Evolutionary conservation across 2,113 vertebrate species (phyloP).

Genomic region (Tenebrosternarchus preto): DNA sequence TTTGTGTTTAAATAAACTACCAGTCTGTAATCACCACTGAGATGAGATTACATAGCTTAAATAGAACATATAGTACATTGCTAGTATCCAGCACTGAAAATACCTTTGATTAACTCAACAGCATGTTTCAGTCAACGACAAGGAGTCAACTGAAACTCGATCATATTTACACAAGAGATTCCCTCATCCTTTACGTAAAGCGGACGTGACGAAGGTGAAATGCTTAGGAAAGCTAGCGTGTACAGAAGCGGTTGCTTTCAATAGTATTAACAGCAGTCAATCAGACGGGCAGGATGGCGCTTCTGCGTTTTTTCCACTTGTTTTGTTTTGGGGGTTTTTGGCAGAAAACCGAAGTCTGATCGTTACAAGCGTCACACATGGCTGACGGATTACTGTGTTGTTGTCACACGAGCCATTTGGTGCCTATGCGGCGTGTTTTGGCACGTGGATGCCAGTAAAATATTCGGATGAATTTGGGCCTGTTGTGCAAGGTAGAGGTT

Average conservation of each 20-base stretch:
- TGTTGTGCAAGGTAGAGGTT: no score
- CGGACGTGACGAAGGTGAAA: background rate
- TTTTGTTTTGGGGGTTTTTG: background rate
- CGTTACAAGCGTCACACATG: background rate
- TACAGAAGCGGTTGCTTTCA: background rate
- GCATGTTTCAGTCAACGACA: background rate
- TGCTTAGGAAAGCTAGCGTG: background rate
- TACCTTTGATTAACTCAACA: background rate
- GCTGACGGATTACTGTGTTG: background rate
- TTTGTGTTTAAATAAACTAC: constrained; percentile 6
- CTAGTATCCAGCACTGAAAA: background rate
- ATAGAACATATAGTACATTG: background rate
- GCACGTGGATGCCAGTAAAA: background rate
- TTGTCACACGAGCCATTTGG: background rate
- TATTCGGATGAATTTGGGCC: background rate
- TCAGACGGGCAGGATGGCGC: background rate
- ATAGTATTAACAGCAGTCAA: background rate
- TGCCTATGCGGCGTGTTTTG: background rate
- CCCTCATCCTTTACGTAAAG: background rate
- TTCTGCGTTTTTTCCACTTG: background rate
- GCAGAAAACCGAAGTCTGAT: background rate
- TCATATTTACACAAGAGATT: background rate
- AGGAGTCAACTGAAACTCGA: background rate
- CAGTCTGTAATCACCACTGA: background rate
- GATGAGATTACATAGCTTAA: background rate